phyloP scores from a whole-genome alignment of 2,888 invertebrate genomes.

The Allophyes oxyacanthae region DNA sequence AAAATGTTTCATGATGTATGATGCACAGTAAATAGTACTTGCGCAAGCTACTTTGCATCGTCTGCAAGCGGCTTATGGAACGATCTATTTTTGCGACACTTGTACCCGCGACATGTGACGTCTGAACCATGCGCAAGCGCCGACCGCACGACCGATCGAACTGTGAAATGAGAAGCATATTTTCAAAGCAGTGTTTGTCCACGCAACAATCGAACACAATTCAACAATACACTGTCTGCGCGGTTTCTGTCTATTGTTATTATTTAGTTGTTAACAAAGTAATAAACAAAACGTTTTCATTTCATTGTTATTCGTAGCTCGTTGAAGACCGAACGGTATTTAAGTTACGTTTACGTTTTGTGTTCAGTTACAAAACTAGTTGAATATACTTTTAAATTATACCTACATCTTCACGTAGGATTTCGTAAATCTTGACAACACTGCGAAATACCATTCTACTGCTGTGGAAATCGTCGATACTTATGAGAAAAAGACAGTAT shows the following conservation, averaged over 20 bases:
- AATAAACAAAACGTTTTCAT: slow-evolving; percentile 17
- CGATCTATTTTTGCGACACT: too few relatives aligned
- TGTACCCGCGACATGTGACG: neutral
- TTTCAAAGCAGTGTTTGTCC: slow-evolving; percentile 15
- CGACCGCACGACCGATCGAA: neutral
- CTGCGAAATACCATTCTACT: too few relatives aligned
- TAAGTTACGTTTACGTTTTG: neutral
- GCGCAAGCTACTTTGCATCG: too few relatives aligned
- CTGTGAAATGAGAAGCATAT: slow-evolving; percentile 23
- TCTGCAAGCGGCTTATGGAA: too few relatives aligned
- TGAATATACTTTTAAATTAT: too few relatives aligned
- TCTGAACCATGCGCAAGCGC: neutral
- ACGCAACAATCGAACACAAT: slow-evolving; percentile 16
- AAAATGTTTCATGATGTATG: too few relatives aligned
- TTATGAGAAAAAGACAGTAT: too few relatives aligned
- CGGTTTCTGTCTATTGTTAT: slow-evolving; percentile 20
- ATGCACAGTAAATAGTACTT: too few relatives aligned
- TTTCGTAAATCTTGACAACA: too few relatives aligned
- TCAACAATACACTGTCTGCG: slow-evolving; percentile 18
- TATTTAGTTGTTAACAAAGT: slow-evolving; percentile 20
- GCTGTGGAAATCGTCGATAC: too few relatives aligned
- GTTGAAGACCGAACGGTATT: neutral
- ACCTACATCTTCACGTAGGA: too few relatives aligned
- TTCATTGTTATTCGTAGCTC: slow-evolving; percentile 27
- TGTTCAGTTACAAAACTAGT: neutral